Evolutionary conservation across 2,888 invertebrate species (phyloP).

Genomic region (Netelia melanura): DNA sequence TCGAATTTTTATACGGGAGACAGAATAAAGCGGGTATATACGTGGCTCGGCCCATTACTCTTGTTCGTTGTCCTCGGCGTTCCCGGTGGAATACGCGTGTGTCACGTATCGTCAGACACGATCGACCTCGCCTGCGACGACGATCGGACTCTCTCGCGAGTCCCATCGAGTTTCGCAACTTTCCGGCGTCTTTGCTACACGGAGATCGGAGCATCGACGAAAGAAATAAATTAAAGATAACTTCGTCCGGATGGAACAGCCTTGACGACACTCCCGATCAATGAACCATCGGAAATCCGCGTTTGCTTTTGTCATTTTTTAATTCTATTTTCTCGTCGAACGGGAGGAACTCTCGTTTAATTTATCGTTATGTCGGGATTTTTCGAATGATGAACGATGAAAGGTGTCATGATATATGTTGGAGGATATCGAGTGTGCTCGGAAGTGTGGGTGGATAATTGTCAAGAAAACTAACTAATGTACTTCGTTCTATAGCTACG

Average conservation of each 20-base stretch:
- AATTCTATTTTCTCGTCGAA: neutral
- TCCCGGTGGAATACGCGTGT: slow-evolving; percentile 42
- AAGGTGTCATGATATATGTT: slow-evolving; percentile 41
- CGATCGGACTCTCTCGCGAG: slow-evolving; percentile 68
- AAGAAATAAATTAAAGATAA: slow-evolving; percentile 21
- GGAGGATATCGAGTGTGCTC: slow-evolving; percentile 41
- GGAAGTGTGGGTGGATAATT: slow-evolving; percentile 43
- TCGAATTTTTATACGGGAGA: slow-evolving; percentile 42
- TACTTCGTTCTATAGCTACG: slow-evolving; percentile 54
- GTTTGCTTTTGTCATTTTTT: neutral
- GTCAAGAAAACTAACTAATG: slow-evolving; percentile 50
- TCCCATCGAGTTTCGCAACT: slow-evolving; percentile 72
- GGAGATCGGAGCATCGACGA: neutral
- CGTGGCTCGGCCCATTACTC: slow-evolving; percentile 44
- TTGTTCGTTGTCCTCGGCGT: slow-evolving; percentile 47
- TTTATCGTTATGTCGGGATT: neutral
- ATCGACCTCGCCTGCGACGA: slow-evolving; percentile 58
- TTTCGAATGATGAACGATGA: slow-evolving; percentile 35
- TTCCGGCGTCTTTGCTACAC: slow-evolving; percentile 56
- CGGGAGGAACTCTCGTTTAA: neutral
- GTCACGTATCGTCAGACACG: slow-evolving; percentile 60
- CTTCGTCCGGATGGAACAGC: neutral
- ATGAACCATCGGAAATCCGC: neutral
- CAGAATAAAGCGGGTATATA: slow-evolving; percentile 14
- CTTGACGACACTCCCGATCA: slow-evolving; percentile 17